Evolutionary conservation across 1,140 invertebrate species (phyloP), one percentile per base, ranked within the genome.

Genomic region (Saccostrea cuccullata): DNA sequence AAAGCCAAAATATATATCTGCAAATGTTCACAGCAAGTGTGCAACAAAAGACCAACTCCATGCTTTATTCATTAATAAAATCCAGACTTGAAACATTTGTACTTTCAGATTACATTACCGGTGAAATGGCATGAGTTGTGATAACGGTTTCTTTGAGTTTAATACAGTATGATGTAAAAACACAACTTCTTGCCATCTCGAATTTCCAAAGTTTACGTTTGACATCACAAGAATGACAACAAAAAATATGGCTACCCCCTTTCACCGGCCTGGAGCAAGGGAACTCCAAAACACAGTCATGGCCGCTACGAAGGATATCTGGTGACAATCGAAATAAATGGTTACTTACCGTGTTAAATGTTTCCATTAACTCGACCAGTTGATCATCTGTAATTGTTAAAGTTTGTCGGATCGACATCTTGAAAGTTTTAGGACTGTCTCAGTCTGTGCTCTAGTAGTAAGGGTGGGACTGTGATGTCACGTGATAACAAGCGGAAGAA

Each of bases 241-340:
- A 77, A 77, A 77, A 77, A 77, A 77, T 77, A 77, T 77, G 70
- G 70, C 70, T 77, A 77, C 70, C 70, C 23, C 70, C 70, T 77
- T 26, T 36, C 2, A 77, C 70, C 70, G 70, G 70, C 70, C 30
- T 77, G 26, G 70, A 77, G 70, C 26, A 36, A 36, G 70, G 70
- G 70, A 26, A 77, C 70, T 36, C 26, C 70, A 13, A 77, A 36
- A 47, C 47, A 47, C 70, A 26, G 30, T 77, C 70, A 36, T 13
- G 23, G 26, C 13, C 30, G 70, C 70, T 30, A 12, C 15, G 13
- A 26, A 15, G 5, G 13, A 12, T 15, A 30, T 77, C 70, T 12
- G 9, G 15, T 36, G 70, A 77, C 70, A 77, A 15, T 30, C 26
- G 13, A 23, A 30, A 73, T 30, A 30, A 73, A 15, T 6, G 13